A percentile compares a stretch with the other conserved stretches of the same genome.
Conservation (phyloP, 2,113 vertebrate species). For the Larimichthys polyactis region DNA sequence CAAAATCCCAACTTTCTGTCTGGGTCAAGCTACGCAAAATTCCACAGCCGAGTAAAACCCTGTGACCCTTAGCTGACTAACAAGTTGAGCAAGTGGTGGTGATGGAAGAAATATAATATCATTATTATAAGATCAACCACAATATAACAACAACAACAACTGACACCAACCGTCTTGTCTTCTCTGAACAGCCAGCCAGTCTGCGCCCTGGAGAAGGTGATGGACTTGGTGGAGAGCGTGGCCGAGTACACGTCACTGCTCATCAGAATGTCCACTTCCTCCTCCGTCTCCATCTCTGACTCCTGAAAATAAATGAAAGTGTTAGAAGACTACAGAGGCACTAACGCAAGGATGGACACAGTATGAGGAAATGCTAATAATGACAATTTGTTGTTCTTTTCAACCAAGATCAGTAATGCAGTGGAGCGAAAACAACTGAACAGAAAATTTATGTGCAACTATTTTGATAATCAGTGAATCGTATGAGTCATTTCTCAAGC, state of each 20-base stretch:
- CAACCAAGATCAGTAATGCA: not conserved
- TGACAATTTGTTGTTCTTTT: not conserved
- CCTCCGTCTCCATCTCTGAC: conserved; percentile 98
- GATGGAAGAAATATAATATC: not conserved
- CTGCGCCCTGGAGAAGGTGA: conserved; percentile 96
- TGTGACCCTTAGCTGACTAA: not conserved
- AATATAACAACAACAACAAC: not conserved
- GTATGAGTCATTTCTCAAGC: not conserved
- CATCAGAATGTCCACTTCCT: conserved; percentile 99
- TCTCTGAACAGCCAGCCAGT: conserved; percentile 98
- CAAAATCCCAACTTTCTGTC: conserved; percentile 22
- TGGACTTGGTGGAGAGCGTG: conserved; percentile 98
- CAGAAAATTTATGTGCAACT: not conserved
- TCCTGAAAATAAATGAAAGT: conserved; percentile 83
- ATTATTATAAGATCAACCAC: not conserved
- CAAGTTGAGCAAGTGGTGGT: no score
- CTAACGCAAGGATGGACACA: not conserved
- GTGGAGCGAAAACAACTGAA: not conserved
- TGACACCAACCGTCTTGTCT: conserved; percentile 93
- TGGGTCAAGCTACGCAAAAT: conserved; percentile 8
- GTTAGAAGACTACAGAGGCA: not conserved
- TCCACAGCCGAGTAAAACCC: not conserved
- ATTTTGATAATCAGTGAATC: not conserved
- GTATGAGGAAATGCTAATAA: not conserved
- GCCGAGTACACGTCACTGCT: conserved; percentile 99